Conservation (phyloP, 2,797 vertebrate genomes). For the Champsocephalus gunnari region DNA sequence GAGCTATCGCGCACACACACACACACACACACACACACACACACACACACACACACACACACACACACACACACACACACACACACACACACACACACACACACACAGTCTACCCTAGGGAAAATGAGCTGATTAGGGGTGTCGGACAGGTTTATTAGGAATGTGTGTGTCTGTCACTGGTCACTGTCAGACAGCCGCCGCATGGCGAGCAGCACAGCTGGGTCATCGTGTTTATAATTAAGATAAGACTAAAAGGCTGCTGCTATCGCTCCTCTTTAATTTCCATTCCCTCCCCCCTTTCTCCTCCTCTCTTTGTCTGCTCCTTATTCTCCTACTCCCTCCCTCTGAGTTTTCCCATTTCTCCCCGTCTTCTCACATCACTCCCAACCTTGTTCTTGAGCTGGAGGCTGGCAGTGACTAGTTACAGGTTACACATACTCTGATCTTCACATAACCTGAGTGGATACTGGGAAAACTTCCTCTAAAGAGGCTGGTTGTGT, state of each 20-base stretch:
- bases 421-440: slow-evolving; percentile 20
- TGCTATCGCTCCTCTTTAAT: slow-evolving; percentile 62
- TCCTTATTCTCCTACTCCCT: neutral
- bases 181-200: slow-evolving; percentile 13
- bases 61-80: slow-evolving; percentile 13
- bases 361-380: neutral
- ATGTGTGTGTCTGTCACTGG: slow-evolving; percentile 39
- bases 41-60: slow-evolving; percentile 27
- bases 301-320: slow-evolving; percentile 21
- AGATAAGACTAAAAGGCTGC: slow-evolving; percentile 65
- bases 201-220: slow-evolving; percentile 52
- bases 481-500: slow-evolving; percentile 36
- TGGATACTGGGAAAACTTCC: slow-evolving; percentile 35
- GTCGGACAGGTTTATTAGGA: slow-evolving; percentile 67
- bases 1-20: slow-evolving; percentile 7
- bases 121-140: slow-evolving; percentile 55
- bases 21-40: slow-evolving; percentile 18
- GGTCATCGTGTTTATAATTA: slow-evolving; percentile 80
- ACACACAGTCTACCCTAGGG: slow-evolving; percentile 12
- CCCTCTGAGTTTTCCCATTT: neutral
- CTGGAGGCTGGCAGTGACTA: slow-evolving; percentile 2
- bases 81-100: slow-evolving; percentile 27
- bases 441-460: slow-evolving; percentile 45
- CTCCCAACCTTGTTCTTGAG: neutral
- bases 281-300: slow-evolving; percentile 14